phyloP scores from a whole-genome alignment of 2,113 vertebrate species.

The Pogonocichla stellata region DNA sequence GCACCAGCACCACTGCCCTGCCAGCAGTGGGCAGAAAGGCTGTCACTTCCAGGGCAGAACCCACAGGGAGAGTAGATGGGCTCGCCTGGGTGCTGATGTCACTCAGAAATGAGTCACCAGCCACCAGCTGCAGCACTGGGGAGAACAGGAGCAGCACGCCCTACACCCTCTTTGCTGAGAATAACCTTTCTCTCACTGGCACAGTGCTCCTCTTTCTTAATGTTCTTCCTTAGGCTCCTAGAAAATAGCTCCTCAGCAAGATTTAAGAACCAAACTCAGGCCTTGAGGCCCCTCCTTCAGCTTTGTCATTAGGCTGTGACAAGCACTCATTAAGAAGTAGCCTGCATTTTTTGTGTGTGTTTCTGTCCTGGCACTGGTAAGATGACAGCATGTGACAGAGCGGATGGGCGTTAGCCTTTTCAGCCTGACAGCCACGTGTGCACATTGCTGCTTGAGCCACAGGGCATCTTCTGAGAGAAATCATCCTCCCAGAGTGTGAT shows the following conservation, averaged over 20 bases:
- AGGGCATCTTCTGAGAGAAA: slow-evolving; percentile 54
- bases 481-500: slow-evolving; percentile 19
- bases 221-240: background rate
- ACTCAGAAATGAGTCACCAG: background rate
- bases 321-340: slow-evolving; percentile 63
- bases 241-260: background rate
- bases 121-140: accelerated
- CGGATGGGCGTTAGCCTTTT: slow-evolving; percentile 64
- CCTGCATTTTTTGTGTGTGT: slow-evolving; percentile 35
- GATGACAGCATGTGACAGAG: slow-evolving; percentile 69
- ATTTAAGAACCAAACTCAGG: background rate
- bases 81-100: accelerated
- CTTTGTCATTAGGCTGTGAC: slow-evolving; percentile 56
- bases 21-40: background rate
- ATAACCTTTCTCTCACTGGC: background rate
- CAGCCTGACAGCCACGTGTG: slow-evolving; percentile 60
- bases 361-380: slow-evolving; percentile 50
- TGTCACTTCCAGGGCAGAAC: accelerated
- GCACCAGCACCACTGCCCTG: background rate
- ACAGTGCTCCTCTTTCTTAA: background rate
- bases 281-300: slow-evolving; percentile 18
- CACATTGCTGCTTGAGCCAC: slow-evolving; percentile 67
- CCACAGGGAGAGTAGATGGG: accelerated
- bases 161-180: background rate
- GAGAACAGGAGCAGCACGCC: background rate